Conservation (phyloP, 2,888 invertebrate species). For the Phragmatobia fuliginosa region DNA sequence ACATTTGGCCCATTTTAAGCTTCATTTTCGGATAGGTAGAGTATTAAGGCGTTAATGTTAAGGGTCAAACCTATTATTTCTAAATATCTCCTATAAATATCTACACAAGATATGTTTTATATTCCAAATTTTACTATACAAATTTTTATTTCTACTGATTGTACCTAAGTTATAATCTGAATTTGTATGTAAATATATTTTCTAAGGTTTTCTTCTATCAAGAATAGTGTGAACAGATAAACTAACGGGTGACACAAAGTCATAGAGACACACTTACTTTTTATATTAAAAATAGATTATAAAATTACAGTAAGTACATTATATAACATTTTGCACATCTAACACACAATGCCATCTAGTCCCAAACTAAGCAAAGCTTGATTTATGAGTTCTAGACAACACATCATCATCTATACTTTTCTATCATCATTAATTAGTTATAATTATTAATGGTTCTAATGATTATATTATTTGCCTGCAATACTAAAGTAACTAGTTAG, state of each 20-base stretch:
- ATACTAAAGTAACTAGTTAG: neutral
- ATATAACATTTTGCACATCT: too few species aligned
- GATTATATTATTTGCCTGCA: neutral
- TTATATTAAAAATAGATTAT: too few species aligned
- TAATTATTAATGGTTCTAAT: neutral
- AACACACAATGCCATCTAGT: too few species aligned
- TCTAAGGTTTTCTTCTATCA: neutral
- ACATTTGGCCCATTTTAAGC: constrained; percentile 15
- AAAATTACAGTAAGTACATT: too few species aligned
- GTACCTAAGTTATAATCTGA: too few species aligned
- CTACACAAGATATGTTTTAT: neutral
- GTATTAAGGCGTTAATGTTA: constrained; percentile 8
- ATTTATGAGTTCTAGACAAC: too few species aligned
- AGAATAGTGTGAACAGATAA: neutral
- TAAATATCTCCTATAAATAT: neutral
- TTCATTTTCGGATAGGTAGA: neutral
- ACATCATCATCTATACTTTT: neutral
- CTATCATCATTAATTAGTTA: neutral
- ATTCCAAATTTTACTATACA: too few species aligned
- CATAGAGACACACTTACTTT: neutral
- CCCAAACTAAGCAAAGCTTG: too few species aligned
- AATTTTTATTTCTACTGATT: too few species aligned
- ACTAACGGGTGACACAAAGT: neutral
- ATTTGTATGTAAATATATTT: neutral
- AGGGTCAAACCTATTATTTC: constrained; percentile 6